Conservation (phyloP, 2,888 invertebrate genomes). For the Drosophila flavopinicola region DNA sequence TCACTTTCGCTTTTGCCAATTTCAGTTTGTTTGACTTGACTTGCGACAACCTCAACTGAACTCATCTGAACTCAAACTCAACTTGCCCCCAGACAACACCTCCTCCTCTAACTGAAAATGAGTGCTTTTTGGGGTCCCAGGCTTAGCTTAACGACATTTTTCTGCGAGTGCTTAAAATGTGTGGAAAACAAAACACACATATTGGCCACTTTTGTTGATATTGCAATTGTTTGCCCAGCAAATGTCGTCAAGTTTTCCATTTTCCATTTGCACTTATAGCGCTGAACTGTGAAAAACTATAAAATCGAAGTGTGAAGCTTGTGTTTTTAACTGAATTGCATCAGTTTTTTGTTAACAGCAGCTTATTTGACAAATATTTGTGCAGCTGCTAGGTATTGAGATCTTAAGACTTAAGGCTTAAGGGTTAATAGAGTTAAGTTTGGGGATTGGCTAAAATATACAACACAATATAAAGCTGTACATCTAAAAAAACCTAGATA, state of each 20-base stretch:
- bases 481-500: no score
- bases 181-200: conserved; percentile 34
- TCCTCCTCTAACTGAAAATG: conserved; percentile 18
- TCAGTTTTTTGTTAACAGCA: no score
- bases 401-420: no score
- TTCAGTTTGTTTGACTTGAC: conserved; percentile 47
- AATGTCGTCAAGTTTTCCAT: conserved; percentile 25
- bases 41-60: conserved; percentile 27
- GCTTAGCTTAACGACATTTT: neutral
- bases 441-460: no score
- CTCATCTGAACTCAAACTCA: conserved; percentile 17
- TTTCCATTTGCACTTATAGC: conserved; percentile 7
- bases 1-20: conserved; percentile 69
- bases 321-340: no score
- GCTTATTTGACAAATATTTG: no score
- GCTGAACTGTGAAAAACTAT: conserved; percentile 11
- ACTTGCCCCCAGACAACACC: neutral
- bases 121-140: conserved; percentile 16
- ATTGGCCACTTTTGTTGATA: conserved; percentile 4
- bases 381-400: no score
- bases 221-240: conserved; percentile 36
- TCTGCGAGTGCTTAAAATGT: conserved; percentile 14
- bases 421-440: no score
- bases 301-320: conserved; percentile 12
- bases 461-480: no score